These are phyloP conservation scores for Nomada lathburiana DNA, from an alignment of 2,888 invertebrate genomes.

Conservation along the genomic window DNA sequence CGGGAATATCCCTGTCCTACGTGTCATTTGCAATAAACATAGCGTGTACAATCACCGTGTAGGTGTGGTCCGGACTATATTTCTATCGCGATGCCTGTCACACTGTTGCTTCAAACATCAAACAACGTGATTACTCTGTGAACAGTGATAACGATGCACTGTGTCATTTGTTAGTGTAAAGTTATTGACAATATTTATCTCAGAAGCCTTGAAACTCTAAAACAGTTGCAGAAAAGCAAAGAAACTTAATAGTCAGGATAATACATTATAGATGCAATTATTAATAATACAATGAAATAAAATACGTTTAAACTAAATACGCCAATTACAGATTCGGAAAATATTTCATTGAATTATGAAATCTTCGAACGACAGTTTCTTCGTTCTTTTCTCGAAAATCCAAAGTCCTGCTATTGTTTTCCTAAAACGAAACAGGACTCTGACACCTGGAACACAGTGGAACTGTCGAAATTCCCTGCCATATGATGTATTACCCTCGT, in stretches of 20 bases:
- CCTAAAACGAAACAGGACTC: neutral
- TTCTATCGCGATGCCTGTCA: slow-evolving; percentile 12
- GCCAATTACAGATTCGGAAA: too few species aligned
- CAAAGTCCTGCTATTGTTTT: neutral
- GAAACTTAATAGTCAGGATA: too few species aligned
- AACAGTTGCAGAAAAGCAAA: too few species aligned
- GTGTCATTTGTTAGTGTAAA: neutral
- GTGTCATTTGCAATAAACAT: slow-evolving; percentile 51
- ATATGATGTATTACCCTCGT: neutral
- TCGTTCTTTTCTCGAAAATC: too few species aligned
- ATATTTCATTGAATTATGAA: too few species aligned
- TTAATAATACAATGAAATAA: too few species aligned
- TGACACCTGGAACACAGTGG: neutral
- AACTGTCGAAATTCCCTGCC: neutral
- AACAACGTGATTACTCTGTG: slow-evolving; percentile 13
- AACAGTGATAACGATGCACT: neutral
- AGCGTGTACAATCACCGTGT: slow-evolving; percentile 23
- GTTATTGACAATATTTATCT: neutral
- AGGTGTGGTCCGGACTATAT: slow-evolving; percentile 33
- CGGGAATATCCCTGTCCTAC: slow-evolving; percentile 33
- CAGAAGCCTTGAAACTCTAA: too few species aligned
- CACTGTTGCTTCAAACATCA: neutral
- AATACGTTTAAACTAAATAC: too few species aligned
- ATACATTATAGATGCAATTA: too few species aligned
- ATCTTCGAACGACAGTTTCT: too few species aligned